Percentiles rank a stretch among this genome's conserved stretches.
Conservation (phyloP, 1,140 invertebrate species). For the Drosophila kepulauana region DNA sequence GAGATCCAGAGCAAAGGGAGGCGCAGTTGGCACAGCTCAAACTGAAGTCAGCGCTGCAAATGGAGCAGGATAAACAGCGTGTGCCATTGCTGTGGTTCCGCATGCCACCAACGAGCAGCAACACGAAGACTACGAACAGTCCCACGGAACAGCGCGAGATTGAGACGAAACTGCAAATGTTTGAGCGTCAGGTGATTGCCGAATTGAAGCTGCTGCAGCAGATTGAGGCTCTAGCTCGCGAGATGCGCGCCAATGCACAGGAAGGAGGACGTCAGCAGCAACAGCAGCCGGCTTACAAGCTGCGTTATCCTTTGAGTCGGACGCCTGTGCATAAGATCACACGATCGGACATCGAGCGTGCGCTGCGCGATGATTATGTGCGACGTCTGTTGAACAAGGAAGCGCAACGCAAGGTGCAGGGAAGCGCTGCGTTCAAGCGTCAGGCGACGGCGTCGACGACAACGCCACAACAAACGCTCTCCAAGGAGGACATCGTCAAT, state of each 20-base stretch:
- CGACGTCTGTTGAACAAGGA: slow-evolving; percentile 65
- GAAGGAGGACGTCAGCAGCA: not conserved
- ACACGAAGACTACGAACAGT: not conserved
- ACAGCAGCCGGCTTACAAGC: slow-evolving; percentile 29
- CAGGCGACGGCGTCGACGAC: slow-evolving; percentile 35
- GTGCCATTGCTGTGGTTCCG: slow-evolving; percentile 69
- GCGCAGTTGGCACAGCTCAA: slow-evolving; percentile 52
- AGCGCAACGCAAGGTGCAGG: slow-evolving; percentile 47
- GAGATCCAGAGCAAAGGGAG: slow-evolving; percentile 21
- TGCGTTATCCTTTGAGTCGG: slow-evolving; percentile 61
- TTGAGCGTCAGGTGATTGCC: slow-evolving; percentile 73
- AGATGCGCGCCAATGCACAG: slow-evolving; percentile 60
- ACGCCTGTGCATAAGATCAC: slow-evolving; percentile 80
- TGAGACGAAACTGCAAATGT: slow-evolving; percentile 63
- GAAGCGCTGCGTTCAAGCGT: slow-evolving; percentile 52
- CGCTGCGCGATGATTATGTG: slow-evolving; percentile 71
- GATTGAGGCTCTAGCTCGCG: slow-evolving; percentile 70
- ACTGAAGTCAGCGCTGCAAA: slow-evolving; percentile 47
- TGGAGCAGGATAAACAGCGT: slow-evolving; percentile 33
- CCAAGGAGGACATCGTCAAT: slow-evolving; percentile 74
- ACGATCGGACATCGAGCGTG: slow-evolving; percentile 67
- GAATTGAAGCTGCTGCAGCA: slow-evolving; percentile 73
- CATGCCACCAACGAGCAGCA: slow-evolving; percentile 28
- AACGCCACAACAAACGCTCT: slow-evolving; percentile 23
- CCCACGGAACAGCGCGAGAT: slow-evolving; percentile 30